These are phyloP conservation scores for Trissolcus basalis DNA, from an alignment of 1,140 invertebrate genomes.

Conservation along the genomic window DNA sequence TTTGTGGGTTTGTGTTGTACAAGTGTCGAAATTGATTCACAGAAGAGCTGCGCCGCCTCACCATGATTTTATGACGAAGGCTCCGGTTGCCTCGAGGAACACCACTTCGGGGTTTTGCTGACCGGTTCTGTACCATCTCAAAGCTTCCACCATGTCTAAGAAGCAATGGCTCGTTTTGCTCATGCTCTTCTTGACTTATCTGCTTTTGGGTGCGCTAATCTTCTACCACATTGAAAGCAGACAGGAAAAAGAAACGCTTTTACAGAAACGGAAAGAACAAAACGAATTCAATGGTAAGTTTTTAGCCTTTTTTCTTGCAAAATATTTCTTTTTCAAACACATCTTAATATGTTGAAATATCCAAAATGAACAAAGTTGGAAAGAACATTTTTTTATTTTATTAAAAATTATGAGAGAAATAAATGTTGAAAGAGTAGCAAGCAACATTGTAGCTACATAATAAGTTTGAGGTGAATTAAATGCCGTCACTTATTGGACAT, in stretches of 20 bases:
- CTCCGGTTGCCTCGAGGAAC: slow-evolving; percentile 42
- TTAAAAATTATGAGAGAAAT: no score
- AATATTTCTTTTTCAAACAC: background rate
- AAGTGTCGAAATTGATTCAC: slow-evolving; percentile 39
- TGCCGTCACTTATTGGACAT: no score
- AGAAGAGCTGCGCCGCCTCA: slow-evolving; percentile 23
- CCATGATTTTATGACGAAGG: slow-evolving; percentile 67
- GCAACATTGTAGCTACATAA: no score
- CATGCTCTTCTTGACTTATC: slow-evolving; percentile 84
- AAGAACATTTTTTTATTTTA: no score
- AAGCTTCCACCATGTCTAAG: slow-evolving; percentile 81
- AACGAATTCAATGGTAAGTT: slow-evolving; percentile 82
- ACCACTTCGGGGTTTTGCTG: slow-evolving; percentile 41
- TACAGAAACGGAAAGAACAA: slow-evolving; percentile 78
- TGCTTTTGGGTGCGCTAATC: slow-evolving; percentile 85
- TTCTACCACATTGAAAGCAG: slow-evolving; percentile 86
- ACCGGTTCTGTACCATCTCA: slow-evolving; percentile 4
- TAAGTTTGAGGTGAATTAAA: no score
- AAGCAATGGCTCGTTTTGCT: slow-evolving; percentile 86
- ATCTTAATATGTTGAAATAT: background rate
- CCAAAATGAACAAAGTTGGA: no score
- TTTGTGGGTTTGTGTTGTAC: slow-evolving; percentile 16
- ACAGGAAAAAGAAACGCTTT: slow-evolving; percentile 79
- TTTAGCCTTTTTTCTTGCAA: slow-evolving; percentile 2
- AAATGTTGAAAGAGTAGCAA: no score